Percentiles rank a stretch among this genome's conserved stretches.
Conservation (phyloP, 2,888 invertebrate genomes). For the Coecobrya sp. region DNA sequence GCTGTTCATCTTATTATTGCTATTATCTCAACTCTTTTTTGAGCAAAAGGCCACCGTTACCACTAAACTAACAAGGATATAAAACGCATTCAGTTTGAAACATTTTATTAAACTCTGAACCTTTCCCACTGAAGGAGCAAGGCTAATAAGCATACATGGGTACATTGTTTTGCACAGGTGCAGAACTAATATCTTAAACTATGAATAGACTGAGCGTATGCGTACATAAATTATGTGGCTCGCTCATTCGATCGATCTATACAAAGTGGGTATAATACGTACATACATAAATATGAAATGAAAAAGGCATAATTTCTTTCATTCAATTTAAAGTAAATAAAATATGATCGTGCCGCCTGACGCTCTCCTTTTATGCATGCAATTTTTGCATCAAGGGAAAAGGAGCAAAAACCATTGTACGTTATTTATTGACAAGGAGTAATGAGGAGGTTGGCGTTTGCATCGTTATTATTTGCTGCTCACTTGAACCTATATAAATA, state of each 20-base stretch:
- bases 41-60: conserved; percentile 58
- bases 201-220: neutral
- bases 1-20: neutral
- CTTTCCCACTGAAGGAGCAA: neutral
- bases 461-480: conserved; percentile 62
- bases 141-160: no score
- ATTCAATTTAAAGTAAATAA: conserved; percentile 21
- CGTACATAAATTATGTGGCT: neutral
- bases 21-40: conserved; percentile 63
- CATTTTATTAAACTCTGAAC: conserved; percentile 66
- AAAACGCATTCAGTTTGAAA: conserved; percentile 29
- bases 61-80: conserved; percentile 14
- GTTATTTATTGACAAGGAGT: conserved; percentile 66
- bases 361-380: conserved; percentile 8
- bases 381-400: neutral
- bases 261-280: neutral
- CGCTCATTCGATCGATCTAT: neutral
- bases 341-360: conserved; percentile 33
- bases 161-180: neutral
- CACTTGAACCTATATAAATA: neutral
- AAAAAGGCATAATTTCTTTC: neutral
- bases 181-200: neutral
- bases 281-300: neutral
- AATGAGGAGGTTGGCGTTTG: conserved; percentile 61
- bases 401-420: neutral